phyloP scores from a whole-genome alignment of 2,113 vertebrate species.

The Muntiacus reevesi region DNA sequence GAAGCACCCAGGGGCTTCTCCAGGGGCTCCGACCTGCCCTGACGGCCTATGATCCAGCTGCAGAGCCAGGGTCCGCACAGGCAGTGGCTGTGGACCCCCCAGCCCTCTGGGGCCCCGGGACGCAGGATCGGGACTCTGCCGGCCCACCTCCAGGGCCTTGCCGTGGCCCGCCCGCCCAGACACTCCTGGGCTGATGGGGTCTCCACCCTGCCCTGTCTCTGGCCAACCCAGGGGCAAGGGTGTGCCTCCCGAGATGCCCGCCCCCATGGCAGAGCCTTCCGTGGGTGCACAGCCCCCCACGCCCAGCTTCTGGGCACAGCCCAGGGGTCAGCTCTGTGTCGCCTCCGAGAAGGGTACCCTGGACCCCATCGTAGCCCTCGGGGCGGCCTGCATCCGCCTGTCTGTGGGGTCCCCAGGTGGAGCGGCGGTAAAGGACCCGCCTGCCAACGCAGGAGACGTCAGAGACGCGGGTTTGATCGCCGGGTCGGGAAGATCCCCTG shows the following conservation, averaged over 20 bases:
- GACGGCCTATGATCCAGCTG: background rate
- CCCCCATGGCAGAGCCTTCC: rapidly evolving
- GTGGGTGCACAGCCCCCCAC: rapidly evolving
- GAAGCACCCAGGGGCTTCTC: background rate
- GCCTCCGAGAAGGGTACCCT: background rate
- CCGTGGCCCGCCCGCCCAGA: rapidly evolving
- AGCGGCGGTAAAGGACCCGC: rapidly evolving
- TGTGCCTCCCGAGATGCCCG: rapidly evolving
- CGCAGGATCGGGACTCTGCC: too few species aligned
- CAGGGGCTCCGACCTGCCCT: background rate
- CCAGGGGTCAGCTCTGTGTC: background rate
- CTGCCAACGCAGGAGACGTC: background rate
- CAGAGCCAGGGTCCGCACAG: background rate
- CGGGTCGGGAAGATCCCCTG: background rate
- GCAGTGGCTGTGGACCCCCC: rapidly evolving
- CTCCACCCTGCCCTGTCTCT: background rate
- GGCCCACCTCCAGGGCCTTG: background rate
- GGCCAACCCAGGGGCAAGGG: background rate
- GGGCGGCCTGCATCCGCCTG: background rate
- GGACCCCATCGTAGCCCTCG: rapidly evolving
- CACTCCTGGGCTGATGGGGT: background rate
- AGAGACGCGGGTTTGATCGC: rapidly evolving
- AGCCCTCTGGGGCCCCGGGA: too few species aligned
- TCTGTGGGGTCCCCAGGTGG: background rate
- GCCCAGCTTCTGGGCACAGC: background rate